These are phyloP conservation scores for Drosophila phalerata DNA, from an alignment of 2,888 invertebrate genomes.

Conservation along the genomic window DNA sequence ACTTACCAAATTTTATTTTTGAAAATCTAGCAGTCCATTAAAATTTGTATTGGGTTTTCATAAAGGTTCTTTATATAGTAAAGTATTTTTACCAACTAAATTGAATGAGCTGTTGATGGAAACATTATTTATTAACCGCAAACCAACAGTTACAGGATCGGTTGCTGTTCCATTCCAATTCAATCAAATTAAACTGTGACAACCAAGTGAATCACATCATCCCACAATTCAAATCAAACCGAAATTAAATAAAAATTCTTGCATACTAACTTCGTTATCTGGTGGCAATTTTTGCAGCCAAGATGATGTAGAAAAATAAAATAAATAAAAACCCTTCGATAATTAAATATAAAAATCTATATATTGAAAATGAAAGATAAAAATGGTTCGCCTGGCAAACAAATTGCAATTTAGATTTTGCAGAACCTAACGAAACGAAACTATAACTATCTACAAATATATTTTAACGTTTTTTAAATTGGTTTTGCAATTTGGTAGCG, in stretches of 20 bases:
- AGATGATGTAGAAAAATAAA: constrained; percentile 25
- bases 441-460: constrained; percentile 62
- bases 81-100: not conserved
- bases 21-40: not conserved
- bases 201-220: not conserved
- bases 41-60: not conserved
- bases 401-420: constrained; percentile 61
- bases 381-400: constrained; percentile 38
- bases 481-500: constrained; percentile 68
- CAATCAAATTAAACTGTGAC: constrained; percentile 53
- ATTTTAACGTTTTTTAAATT: constrained; percentile 66
- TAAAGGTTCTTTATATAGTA: not conserved
- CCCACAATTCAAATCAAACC: constrained; percentile 25
- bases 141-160: constrained; percentile 9
- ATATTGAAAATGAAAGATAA: constrained; percentile 17
- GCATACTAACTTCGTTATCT: constrained; percentile 61
- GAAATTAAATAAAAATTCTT: constrained; percentile 46
- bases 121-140: not conserved
- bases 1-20: no score
- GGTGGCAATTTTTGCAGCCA: constrained; percentile 5
- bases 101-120: not conserved
- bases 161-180: constrained; percentile 35
- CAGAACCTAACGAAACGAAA: constrained; percentile 42
- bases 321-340: constrained; percentile 27
- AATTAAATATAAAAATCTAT: constrained; percentile 58